These are phyloP conservation scores for Origma solitaria DNA, from an alignment of 2,113 vertebrate species.

Conservation along the genomic window DNA sequence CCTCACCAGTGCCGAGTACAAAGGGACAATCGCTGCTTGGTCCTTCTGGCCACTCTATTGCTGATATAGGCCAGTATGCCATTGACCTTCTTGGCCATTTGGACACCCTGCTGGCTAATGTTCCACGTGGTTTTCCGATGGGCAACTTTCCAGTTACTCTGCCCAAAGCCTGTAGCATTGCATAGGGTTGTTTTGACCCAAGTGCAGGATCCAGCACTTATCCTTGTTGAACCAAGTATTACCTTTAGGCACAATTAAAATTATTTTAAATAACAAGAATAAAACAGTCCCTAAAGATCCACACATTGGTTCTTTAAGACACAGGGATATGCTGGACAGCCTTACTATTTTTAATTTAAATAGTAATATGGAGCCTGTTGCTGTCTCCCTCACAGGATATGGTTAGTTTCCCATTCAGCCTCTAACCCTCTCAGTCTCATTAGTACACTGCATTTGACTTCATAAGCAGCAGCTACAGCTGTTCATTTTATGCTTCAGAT, in stretches of 20 bases:
- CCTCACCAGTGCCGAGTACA: not conserved
- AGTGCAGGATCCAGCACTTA: not conserved
- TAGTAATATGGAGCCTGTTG: not conserved
- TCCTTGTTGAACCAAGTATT: not conserved
- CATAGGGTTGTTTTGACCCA: not conserved
- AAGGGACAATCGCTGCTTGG: accelerated
- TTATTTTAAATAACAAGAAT: not conserved
- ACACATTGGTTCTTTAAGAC: not conserved
- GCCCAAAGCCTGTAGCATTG: not conserved
- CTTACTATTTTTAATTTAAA: not conserved
- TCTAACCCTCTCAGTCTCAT: not conserved
- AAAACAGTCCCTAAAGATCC: not conserved
- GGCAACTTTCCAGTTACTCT: not conserved
- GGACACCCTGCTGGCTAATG: not conserved
- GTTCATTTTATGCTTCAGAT: not conserved
- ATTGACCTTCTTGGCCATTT: not conserved
- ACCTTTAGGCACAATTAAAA: not conserved
- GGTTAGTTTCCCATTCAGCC: not conserved
- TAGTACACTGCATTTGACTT: not conserved
- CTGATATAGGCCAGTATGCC: not conserved
- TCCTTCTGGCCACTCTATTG: not conserved
- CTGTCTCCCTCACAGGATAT: not conserved
- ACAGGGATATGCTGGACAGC: not conserved
- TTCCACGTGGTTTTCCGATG: not conserved
- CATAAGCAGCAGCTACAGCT: not conserved